Base-by-base conservation (phyloP, 2,888 invertebrate species). In the Allophyes oxyacanthae region DNA sequence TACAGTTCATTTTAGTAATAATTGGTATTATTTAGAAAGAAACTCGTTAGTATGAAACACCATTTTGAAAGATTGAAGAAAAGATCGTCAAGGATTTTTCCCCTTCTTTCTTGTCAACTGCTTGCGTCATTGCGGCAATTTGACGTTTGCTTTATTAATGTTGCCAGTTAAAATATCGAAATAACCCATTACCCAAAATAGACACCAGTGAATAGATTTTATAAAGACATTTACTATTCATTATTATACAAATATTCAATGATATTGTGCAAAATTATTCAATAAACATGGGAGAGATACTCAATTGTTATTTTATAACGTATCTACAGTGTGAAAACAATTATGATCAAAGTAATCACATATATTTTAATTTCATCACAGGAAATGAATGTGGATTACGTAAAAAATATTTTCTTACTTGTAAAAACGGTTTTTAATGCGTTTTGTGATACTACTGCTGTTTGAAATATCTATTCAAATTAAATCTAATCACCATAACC, bases 61-160 rank as follows among this genome's bases (percentile, higher is more conserved):
- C 92, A 92, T 92, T 92, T 91, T 92, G 89, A 90, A 91, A 89
- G 89, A 89, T 88, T 87, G 85, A 86, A 86, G 88, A 88, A 89
- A 87, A 87, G 85, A 82, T 83, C 86, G 85, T 85, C 89, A 90
- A 90, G 88, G 89, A 87, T 89, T 91, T 88, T 87, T 82, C 83
- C 82, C 79, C 79, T 80, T 79, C 81, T 79, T 82, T 81, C 77
- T 75, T 79, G 82, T 75, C 81, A 81, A 81, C 78, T 85, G 82
- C 79, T 85, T 91, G 84, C 92, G 90, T 90, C 90, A 89, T 87
- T 90, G 90, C 89, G 90, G 84, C 87, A 88, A 79, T 81, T 84
- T 89, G 84, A 85, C 85, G 78, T 86, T 84, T 81, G 52, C 20
- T n/a, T 0, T 9, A 13, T 0, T n/a, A 28, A 54, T 72, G 76